Evolutionary conservation across 2,797 vertebrate species (phyloP), one percentile per base, ranked within the genome.

Genomic region (Sylvia borin): DNA sequence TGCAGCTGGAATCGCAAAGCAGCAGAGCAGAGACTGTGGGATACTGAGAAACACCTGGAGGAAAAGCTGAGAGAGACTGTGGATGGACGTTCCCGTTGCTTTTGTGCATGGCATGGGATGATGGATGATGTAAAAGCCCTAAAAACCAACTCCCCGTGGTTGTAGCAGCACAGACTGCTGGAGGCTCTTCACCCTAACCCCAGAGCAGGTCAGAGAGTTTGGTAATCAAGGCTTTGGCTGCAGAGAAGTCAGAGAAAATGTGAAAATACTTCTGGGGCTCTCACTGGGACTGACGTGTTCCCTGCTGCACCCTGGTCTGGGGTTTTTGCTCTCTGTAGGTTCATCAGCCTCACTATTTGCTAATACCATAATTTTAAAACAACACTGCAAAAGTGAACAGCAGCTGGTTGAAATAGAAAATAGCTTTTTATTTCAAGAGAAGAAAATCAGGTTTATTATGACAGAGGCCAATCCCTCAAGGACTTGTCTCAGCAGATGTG

Each of bases 271-370:
- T 9, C 66, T 70, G 21, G 16, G 60, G 8, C n/a, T 42, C n/a
- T 27, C 13, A 1, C 16, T 66, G 70, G 34, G 18, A 4, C 31
- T 74, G 26, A 2, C 11, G 1, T 0, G 0, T 13, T 57, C 51
- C 32, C 38, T 29, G 9, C 4, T 67, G 54, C 24, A 2, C 45
- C 45, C 0, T 6, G 26, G 2, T 57, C 43, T 67, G 70, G n/a
- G 53, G 70, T 57, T 79, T 58, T 27, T 26, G 53, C 29, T 54
- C 53, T 32, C 79, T 66, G 32, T 4, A 13, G 73, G 19, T 45
- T 13, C 51, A 53, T 13, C 54, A 77, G 50, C 53, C 51, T 50
- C 48, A 50, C 2, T 57, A 29, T 29, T 81, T 73, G 27, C 50
- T 71, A 55, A 68, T 45, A 26, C 17, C 17, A 5, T 36, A 3